Base-by-base conservation (phyloP, 2,113 vertebrate species). In the Corythornis cristatus region DNA sequence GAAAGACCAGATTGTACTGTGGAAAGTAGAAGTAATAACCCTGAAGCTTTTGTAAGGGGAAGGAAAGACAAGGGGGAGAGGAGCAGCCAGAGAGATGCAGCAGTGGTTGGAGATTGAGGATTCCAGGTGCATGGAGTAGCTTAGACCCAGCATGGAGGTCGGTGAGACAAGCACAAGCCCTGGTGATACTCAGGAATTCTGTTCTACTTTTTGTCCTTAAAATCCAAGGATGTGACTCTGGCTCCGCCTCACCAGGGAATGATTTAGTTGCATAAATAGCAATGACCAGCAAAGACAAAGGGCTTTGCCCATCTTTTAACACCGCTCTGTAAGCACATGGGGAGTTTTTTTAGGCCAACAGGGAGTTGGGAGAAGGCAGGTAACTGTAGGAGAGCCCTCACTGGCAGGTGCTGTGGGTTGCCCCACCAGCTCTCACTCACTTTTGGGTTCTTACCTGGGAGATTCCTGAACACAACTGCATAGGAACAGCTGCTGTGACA, bases 311-410 rank as follows among this genome's bases (percentile, higher is more conserved):
- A 16, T 23, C 70, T 15, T 15, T 31, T 26, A 11, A 2, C 17
- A 2, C 6, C 1, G 15, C 31, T 28, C 26, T 0, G 1, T n/a
- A 12, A 23, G n/a, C 45, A 4, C 2, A 5, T 15, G 26, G 13
- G 51, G 51, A 37, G 11, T 35, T 29, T 20, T 20, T 20, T 29
- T 16, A 9, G 51, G 26, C 26, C 29, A 50, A 10, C 54, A 19
- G 33, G 4, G 42, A 37, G 29, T 11, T n/a, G 31, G 45, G 22
- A 25, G 11, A 35, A 45, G 15, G 42, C 31, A 18, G 14, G 25
- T 8, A 11, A 15, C 25, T 11, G 13, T 3, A 61, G 48, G 58
- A 20, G 19, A 12, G 25, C 25, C 3, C 16, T 17, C 0, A 7
- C 57, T 33, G 15, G 60, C 25, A 7, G 0, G 37, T 28, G 40